Conservation (phyloP, 2,888 invertebrate genomes). For the Theretra japonica region DNA sequence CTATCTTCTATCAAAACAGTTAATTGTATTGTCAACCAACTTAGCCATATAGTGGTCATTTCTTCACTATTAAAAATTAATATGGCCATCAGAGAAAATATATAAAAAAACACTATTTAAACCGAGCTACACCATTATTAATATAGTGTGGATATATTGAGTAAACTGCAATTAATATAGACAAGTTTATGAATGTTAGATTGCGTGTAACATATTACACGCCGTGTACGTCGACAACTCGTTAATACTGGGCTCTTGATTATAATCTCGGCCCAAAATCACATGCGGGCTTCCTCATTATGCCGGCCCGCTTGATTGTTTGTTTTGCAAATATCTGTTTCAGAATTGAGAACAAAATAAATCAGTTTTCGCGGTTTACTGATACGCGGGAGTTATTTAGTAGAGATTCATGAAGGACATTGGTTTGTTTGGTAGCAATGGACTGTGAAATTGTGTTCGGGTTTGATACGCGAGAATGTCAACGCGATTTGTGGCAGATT, state of each 20-base stretch:
- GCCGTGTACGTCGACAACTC: slow-evolving; percentile 14
- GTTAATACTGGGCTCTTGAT: neutral
- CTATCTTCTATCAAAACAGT: too few relatives aligned
- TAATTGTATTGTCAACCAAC: too few relatives aligned
- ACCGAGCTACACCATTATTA: neutral
- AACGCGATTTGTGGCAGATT: too few relatives aligned
- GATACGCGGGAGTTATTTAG: neutral
- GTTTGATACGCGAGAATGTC: too few relatives aligned
- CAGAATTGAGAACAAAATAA: slow-evolving; percentile 3
- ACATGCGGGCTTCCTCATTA: slow-evolving; percentile 26
- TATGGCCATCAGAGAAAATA: too few relatives aligned
- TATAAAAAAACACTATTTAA: too few relatives aligned
- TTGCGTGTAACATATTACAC: neutral
- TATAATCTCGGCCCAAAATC: slow-evolving; percentile 20
- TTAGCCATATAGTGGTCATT: too few relatives aligned
- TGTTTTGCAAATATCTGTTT: slow-evolving; percentile 17
- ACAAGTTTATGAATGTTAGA: slow-evolving; percentile 14
- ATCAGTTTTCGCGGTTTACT: neutral
- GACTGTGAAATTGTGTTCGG: too few relatives aligned
- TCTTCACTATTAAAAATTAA: too few relatives aligned
- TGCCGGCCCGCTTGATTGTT: neutral
- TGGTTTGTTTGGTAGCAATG: too few relatives aligned
- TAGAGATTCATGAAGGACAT: too few relatives aligned
- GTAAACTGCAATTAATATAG: slow-evolving; percentile 1
- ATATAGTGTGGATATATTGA: neutral